phyloP scores from a whole-genome alignment of 2,113 vertebrate species.

The Nanorana parkeri region DNA sequence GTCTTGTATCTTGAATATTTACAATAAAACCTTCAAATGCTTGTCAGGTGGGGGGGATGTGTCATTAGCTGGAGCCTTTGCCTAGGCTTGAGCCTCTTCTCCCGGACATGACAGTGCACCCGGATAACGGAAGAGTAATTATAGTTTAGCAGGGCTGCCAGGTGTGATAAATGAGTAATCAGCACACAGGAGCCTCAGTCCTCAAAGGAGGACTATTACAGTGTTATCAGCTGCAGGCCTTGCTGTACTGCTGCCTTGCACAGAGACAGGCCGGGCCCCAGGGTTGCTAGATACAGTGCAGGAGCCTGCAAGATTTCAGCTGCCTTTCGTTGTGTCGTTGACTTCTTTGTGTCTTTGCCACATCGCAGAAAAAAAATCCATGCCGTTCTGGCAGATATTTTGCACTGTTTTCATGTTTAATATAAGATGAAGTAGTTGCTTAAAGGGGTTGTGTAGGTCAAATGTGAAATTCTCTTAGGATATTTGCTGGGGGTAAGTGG shows the following conservation, averaged over 20 bases:
- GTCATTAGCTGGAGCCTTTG: conserved; percentile 83
- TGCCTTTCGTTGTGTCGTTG: conserved; percentile 52
- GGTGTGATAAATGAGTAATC: conserved; percentile 99
- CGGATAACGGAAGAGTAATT: conserved; percentile 99
- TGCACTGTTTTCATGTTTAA: background rate
- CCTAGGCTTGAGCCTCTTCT: conserved; percentile 69
- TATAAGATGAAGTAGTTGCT: no score
- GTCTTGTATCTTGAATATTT: conserved; percentile 85
- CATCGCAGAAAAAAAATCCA: background rate
- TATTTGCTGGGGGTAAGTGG: no score
- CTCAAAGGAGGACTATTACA: conserved; percentile 99
- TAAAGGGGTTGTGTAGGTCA: no score
- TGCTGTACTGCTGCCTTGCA: conserved; percentile 72
- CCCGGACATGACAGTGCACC: conserved; percentile 95
- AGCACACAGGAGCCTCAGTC: conserved; percentile 88
- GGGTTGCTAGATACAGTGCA: conserved; percentile 72
- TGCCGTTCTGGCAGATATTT: background rate
- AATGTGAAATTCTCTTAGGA: no score
- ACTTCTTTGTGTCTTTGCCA: conserved; percentile 74
- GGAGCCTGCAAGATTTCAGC: conserved; percentile 59
- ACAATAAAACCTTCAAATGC: conserved; percentile 82
- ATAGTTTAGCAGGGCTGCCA: conserved; percentile 98
- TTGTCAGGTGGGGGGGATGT: conserved; percentile 84
- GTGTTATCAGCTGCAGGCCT: conserved; percentile 95
- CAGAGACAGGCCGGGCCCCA: conserved; percentile 80